phyloP scores from a whole-genome alignment of 2,113 vertebrate species.

The Nibea albiflora region DNA sequence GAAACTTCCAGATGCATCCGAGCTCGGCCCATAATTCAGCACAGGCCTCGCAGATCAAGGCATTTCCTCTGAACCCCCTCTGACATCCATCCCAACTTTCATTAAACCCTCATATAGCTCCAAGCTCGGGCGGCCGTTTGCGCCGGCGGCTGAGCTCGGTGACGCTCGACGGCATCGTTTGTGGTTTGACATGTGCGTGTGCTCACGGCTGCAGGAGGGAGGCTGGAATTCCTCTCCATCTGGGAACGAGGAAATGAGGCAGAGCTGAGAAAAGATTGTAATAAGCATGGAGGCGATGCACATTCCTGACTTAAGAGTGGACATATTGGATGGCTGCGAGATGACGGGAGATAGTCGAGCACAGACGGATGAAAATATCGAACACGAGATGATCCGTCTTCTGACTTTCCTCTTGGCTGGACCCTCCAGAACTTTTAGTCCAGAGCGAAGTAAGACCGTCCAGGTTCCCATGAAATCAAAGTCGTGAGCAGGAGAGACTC shows the following conservation, averaged over 20 bases:
- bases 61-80: constrained; percentile 60
- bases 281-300: not conserved
- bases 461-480: not conserved
- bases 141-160: not conserved
- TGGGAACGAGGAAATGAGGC: constrained; percentile 67
- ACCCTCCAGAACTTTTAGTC: not conserved
- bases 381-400: not conserved
- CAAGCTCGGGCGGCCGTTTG: not conserved
- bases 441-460: not conserved
- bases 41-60: constrained; percentile 65
- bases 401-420: too few relatives aligned
- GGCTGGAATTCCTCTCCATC: constrained; percentile 37
- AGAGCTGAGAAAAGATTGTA: constrained; percentile 20
- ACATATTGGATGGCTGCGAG: not conserved
- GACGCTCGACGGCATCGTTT: not conserved
- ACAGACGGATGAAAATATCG: not conserved
- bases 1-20: constrained; percentile 58
- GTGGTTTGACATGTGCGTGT: constrained; percentile 3
- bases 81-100: constrained; percentile 50
- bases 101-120: constrained; percentile 25
- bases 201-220: not conserved
- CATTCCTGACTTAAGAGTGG: constrained; percentile 43
- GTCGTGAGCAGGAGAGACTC: not conserved
- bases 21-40: constrained; percentile 47
- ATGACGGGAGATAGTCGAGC: not conserved